Evolutionary conservation across 1,140 invertebrate species (phyloP).

Genomic region (Cydia splendana): DNA sequence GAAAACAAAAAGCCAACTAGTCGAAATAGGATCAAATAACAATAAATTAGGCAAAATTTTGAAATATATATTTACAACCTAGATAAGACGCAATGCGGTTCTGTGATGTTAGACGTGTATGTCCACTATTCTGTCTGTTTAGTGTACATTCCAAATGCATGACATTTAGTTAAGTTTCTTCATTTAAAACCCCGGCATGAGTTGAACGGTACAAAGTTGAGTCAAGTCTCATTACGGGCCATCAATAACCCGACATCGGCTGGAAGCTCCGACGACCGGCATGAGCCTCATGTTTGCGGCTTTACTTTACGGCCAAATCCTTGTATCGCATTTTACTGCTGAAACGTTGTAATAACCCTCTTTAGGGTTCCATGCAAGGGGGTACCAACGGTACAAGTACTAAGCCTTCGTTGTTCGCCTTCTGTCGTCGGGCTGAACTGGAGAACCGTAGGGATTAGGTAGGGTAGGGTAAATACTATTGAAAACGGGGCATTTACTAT

Average conservation of each 20-base stretch:
- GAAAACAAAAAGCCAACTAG: background rate
- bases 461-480: too few species aligned
- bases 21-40: background rate
- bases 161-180: background rate
- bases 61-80: too few species aligned
- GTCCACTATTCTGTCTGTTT: background rate
- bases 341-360: constrained; percentile 46
- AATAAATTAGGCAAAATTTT: background rate
- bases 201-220: constrained; percentile 34
- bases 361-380: constrained; percentile 11
- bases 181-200: constrained; percentile 21
- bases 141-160: background rate
- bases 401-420: too few species aligned
- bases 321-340: constrained; percentile 38
- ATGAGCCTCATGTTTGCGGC: constrained; percentile 40
- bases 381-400: too few species aligned
- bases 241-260: constrained; percentile 50
- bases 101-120: background rate
- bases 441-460: too few species aligned
- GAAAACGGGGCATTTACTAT: too few species aligned
- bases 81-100: background rate
- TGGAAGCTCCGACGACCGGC: constrained; percentile 38
- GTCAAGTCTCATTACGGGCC: constrained; percentile 44
- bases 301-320: constrained; percentile 40
- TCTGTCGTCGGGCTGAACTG: too few species aligned